Conservation (phyloP, 1,140 invertebrate species). For the Scylla paramamosain region DNA sequence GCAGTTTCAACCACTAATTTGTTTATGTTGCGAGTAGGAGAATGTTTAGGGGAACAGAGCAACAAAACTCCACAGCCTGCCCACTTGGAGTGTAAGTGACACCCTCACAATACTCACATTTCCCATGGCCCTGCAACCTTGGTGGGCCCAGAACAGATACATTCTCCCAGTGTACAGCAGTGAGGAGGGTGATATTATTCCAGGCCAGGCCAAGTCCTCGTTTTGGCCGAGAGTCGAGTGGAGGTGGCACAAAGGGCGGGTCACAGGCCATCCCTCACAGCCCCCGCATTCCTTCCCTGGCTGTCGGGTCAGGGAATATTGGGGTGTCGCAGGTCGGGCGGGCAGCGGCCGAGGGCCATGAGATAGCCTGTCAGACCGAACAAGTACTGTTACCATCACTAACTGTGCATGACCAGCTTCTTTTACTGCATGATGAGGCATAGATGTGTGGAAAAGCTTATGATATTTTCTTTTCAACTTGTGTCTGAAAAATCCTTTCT, state of each 20-base stretch:
- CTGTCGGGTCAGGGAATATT: conserved; percentile 56
- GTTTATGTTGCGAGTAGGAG: conserved; percentile 29
- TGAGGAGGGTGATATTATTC: conserved; percentile 73
- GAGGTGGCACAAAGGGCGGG: conserved; percentile 65
- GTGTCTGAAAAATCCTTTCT: background rate
- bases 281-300: conserved; percentile 67
- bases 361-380: conserved; percentile 76
- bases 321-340: conserved; percentile 56
- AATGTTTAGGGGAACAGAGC: background rate
- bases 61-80: background rate
- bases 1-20: conserved; percentile 35
- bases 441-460: conserved; percentile 48
- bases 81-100: conserved; percentile 1
- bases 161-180: conserved; percentile 58
- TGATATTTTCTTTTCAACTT: conserved; percentile 31
- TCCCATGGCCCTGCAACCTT: background rate
- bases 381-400: conserved; percentile 75
- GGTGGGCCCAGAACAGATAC: background rate
- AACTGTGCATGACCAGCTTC: conserved; percentile 73
- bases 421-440: conserved; percentile 61
- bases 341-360: conserved; percentile 62
- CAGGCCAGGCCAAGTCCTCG: conserved; percentile 71
- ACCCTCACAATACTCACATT: background rate
- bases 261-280: conserved; percentile 64
- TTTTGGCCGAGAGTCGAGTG: conserved; percentile 68